Evolutionary conservation across 2,113 vertebrate genomes (phyloP), one percentile per base, ranked within the genome.

Genomic region (Microcebus lehilahytsara): DNA sequence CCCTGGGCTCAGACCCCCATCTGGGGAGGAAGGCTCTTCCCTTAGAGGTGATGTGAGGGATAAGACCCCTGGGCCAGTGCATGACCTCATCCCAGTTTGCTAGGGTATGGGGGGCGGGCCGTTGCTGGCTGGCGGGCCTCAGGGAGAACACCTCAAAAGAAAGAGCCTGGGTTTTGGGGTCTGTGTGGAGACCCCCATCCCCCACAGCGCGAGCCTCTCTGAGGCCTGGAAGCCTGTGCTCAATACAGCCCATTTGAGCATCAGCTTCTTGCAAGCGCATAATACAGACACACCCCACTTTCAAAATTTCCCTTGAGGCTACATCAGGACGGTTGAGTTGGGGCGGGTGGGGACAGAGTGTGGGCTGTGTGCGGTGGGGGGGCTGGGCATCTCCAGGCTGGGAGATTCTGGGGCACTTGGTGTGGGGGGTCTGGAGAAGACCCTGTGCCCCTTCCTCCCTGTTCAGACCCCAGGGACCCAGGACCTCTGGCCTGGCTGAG

Each of bases 261-360:
- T 34, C 4, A 12, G 32, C 71, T 78, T 67, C 60, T 80, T 75
- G 34, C 69, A 81, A 42, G 25, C 62, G 49, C 71, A 17, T 58
- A 67, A 62, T 88, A 37, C 93, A 79, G 96, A 89, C 96, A 96
- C 97, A 88, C 93, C 96, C 95, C 96, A 67, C 84, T 95, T 93
- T 90, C 89, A 96, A 97, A 96, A 56, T 85, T 66, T 56, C 40
- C 97, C 96, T 84, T 1, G 17, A 79, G 96, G 97, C 96, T 83
- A 93, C 79, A n/a, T 46, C 85, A 12, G 78, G 88, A 69, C 42
- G 23, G 92, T 95, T 96, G 69, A 85, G 72, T 46, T 74, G 72
- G 83, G 67, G 95, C 32, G 37, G n/a, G 30, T 5, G 0, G 13
- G 49, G 85, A 60, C 37, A 75, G 83, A 72, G 34, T 37, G 77